A percentile compares a stretch with the other conserved stretches of the same genome.
These are phyloP conservation scores for Chaunax sp. DNA, from an alignment of 2,797 vertebrate genomes.

Conservation along the genomic window DNA sequence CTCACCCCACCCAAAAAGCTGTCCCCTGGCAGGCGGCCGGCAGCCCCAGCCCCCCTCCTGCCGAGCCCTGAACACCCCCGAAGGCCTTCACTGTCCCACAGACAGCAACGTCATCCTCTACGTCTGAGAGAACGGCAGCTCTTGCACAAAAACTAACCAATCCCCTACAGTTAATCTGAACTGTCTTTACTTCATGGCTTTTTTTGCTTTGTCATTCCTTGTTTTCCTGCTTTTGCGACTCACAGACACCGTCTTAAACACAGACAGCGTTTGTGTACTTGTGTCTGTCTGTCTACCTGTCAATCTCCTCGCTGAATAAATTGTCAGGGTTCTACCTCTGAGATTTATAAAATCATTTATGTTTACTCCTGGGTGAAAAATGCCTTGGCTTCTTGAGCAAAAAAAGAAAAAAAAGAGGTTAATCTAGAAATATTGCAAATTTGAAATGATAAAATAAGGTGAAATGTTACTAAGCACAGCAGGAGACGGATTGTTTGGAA, in stretches of 20 bases:
- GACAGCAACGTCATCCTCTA: conserved; percentile 83
- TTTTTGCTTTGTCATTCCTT: conserved; percentile 23
- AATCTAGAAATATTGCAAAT: conserved; percentile 54
- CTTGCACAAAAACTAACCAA: conserved; percentile 60
- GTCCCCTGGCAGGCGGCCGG: conserved; percentile 53
- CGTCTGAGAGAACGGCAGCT: conserved; percentile 75
- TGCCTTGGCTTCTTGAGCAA: conserved; percentile 84
- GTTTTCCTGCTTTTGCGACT: conserved; percentile 56
- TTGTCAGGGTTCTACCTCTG: conserved; percentile 86
- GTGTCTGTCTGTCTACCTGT: conserved; percentile 66
- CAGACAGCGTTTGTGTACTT: conserved; percentile 56
- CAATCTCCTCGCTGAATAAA: conserved; percentile 68
- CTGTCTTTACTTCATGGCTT: conserved; percentile 39
- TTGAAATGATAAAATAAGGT: conserved; percentile 41
- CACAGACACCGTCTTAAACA: conserved; percentile 51
- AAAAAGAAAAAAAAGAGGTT: conserved; percentile 57
- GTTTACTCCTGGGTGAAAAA: conserved; percentile 84
- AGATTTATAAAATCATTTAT: conserved; percentile 78
- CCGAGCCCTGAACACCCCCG: conserved; percentile 75
- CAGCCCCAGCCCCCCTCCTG: conserved; percentile 75
- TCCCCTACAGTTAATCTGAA: conserved; percentile 15
- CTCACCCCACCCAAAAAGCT: conserved; percentile 87
- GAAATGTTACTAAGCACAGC: conserved; percentile 70
- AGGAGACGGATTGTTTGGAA: conserved; percentile 26
- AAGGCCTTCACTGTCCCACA: conserved; percentile 82